phyloP scores from a whole-genome alignment of 2,113 vertebrate species.

The Nothobranchius kuhntae region DNA sequence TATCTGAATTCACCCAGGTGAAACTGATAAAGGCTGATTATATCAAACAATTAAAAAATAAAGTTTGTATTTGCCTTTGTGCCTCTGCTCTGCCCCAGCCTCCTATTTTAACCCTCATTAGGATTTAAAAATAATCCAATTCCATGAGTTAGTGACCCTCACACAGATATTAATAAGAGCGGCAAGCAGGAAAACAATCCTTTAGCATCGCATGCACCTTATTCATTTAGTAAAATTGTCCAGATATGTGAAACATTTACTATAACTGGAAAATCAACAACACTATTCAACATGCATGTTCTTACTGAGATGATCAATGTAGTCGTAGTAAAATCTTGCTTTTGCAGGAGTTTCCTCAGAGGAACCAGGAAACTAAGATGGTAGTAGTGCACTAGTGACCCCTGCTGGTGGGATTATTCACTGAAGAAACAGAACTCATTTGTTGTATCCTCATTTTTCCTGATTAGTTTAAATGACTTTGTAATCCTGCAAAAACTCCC shows the following conservation, averaged over 20 bases:
- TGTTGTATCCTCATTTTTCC: background rate
- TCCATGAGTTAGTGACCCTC: slow-evolving; percentile 41
- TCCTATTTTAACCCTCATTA: slow-evolving; percentile 50
- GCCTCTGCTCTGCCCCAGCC: slow-evolving; percentile 38
- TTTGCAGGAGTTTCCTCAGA: slow-evolving; percentile 4
- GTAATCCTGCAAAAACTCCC: background rate
- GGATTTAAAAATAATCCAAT: slow-evolving; percentile 33
- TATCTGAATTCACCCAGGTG: slow-evolving; percentile 44
- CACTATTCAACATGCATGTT: background rate
- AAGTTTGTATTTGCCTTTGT: slow-evolving; percentile 40
- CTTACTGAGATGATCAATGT: slow-evolving; percentile 13
- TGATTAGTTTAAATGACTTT: background rate
- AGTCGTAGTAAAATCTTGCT: background rate
- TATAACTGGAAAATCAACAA: background rate
- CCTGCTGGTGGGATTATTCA: slow-evolving; percentile 56
- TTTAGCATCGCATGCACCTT: slow-evolving; percentile 2
- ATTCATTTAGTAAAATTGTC: background rate
- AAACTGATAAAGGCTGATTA: slow-evolving; percentile 50
- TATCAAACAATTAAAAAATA: slow-evolving; percentile 51
- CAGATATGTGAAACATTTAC: background rate
- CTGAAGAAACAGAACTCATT: background rate
- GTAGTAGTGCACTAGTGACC: slow-evolving; percentile 67
- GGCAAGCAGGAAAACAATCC: slow-evolving; percentile 26
- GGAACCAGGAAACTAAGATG: slow-evolving; percentile 15
- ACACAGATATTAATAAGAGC: slow-evolving; percentile 25